These are phyloP conservation scores for Athripsodes cinereus DNA, from an alignment of 2,888 invertebrate genomes.

Conservation along the genomic window DNA sequence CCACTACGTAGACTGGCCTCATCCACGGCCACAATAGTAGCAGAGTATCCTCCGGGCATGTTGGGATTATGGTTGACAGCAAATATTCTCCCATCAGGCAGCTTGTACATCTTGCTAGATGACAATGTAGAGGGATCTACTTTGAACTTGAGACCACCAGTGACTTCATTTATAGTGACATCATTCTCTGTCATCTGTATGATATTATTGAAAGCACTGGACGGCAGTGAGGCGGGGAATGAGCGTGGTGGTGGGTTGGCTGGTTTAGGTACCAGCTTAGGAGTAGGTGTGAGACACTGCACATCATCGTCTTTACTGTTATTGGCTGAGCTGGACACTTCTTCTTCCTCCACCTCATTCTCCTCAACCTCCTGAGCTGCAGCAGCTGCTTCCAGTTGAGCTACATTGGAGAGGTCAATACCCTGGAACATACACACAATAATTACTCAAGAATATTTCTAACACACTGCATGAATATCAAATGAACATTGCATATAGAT, in stretches of 20 bases:
- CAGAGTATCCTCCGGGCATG: slow-evolving; percentile 50
- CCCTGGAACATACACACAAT: neutral
- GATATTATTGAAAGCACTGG: slow-evolving; percentile 36
- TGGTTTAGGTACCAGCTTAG: slow-evolving; percentile 34
- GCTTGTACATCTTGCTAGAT: slow-evolving; percentile 48
- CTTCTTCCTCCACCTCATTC: slow-evolving; percentile 43
- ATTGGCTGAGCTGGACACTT: slow-evolving; percentile 14
- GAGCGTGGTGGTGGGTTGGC: slow-evolving; percentile 18
- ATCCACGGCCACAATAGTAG: slow-evolving; percentile 46
- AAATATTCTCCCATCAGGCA: slow-evolving; percentile 48
- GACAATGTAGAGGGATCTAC: slow-evolving; percentile 49
- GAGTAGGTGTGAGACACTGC: slow-evolving; percentile 43
- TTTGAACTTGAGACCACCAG: slow-evolving; percentile 47
- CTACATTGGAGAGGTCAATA: neutral
- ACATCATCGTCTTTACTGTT: slow-evolving; percentile 40
- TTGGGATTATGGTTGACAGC: slow-evolving; percentile 46
- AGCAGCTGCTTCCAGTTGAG: slow-evolving; percentile 34
- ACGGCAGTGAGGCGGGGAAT: slow-evolving; percentile 8
- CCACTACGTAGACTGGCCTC: slow-evolving; percentile 29
- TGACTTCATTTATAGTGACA: slow-evolving; percentile 45
- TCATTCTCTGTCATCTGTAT: slow-evolving; percentile 50
- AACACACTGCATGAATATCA: too few relatives aligned
- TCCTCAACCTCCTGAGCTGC: slow-evolving; percentile 53
- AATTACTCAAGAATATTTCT: too few relatives aligned
- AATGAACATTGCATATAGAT: too few relatives aligned